Evolutionary conservation across 2,888 invertebrate genomes (phyloP).

Genomic region (Parnassius apollo): DNA sequence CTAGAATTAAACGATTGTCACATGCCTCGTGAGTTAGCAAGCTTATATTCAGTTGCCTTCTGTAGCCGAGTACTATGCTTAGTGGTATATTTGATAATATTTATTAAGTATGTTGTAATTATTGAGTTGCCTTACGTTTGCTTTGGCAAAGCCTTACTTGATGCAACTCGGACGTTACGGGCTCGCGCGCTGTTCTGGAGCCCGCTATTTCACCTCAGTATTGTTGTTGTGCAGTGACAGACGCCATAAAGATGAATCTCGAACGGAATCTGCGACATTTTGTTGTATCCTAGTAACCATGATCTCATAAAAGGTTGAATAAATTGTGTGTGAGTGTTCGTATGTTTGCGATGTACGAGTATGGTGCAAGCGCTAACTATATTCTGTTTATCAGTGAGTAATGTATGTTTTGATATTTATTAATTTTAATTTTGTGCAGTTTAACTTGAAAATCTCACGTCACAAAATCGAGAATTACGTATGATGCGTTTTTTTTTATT

Average conservation of each 20-base stretch:
- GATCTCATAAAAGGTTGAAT: constrained; percentile 3
- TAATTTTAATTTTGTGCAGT: no score
- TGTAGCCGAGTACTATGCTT: neutral
- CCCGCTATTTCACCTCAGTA: neutral
- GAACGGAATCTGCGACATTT: neutral
- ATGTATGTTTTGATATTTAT: no score
- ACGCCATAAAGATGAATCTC: constrained; percentile 4
- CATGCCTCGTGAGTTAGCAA: no score
- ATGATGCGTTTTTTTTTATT: neutral
- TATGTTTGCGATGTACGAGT: no score
- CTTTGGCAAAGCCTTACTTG: no score
- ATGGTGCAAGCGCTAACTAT: no score
- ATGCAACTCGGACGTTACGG: neutral
- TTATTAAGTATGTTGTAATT: constrained; percentile 5
- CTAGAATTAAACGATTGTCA: no score
- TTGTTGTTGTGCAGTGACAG: neutral
- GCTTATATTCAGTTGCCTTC: neutral
- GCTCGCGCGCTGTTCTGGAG: neutral
- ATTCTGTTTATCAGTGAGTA: no score
- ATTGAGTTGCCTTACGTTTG: neutral
- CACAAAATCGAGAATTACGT: no score
- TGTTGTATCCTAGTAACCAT: neutral
- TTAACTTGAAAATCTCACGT: no score
- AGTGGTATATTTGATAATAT: constrained; percentile 1
- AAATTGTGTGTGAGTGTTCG: neutral